Conservation (phyloP, 2,797 vertebrate genomes). For the Allobates femoralis region DNA sequence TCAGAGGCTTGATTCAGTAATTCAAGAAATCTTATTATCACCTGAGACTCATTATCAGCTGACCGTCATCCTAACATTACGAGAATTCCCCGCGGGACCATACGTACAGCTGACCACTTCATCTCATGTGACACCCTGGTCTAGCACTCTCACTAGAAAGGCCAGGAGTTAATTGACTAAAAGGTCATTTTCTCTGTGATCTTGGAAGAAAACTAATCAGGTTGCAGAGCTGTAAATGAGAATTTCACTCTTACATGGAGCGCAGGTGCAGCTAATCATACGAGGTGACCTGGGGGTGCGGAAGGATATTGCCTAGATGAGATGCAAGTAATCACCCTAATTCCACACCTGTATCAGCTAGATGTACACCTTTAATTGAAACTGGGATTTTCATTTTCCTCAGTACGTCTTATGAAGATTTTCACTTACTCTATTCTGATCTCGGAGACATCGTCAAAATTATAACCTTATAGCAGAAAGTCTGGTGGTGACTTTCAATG, state of each 20-base stretch:
- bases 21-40: conserved; percentile 38
- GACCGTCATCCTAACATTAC: conserved; percentile 18
- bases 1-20: background rate
- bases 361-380: conserved; percentile 36
- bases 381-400: conserved; percentile 18
- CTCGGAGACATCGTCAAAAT: conserved; percentile 3
- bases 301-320: conserved; percentile 41
- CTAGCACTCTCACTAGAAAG: conserved; percentile 58
- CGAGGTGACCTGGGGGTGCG: conserved; percentile 33
- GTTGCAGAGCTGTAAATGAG: conserved; percentile 44
- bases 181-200: conserved; percentile 56
- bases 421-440: conserved; percentile 22
- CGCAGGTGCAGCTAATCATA: conserved; percentile 55
- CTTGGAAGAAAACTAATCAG: conserved; percentile 48
- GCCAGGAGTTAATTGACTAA: conserved; percentile 57
- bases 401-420: background rate
- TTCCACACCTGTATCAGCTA: conserved; percentile 39
- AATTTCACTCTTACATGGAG: conserved; percentile 43
- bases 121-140: conserved; percentile 47
- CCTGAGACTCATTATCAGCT: conserved; percentile 42
- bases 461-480: background rate
- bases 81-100: conserved; percentile 34
- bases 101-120: conserved; percentile 52
- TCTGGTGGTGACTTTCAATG: background rate
- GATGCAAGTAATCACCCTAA: conserved; percentile 40